Evolutionary conservation across 2,797 vertebrate species (phyloP).

Genomic region (Channa striata): DNA sequence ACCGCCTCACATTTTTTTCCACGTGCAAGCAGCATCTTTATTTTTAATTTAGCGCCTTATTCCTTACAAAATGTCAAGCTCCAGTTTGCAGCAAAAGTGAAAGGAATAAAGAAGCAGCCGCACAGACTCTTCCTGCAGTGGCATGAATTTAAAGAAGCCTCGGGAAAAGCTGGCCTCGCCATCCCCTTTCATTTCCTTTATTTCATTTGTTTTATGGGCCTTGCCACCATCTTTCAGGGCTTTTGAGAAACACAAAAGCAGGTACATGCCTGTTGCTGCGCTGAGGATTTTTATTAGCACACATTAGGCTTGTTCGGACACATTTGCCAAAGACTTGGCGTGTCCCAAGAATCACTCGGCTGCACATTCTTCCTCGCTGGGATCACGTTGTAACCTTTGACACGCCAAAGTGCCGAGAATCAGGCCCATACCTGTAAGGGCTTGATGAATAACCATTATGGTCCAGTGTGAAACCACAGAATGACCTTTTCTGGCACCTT

Average conservation of each 20-base stretch:
- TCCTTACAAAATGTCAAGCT: constrained; percentile 53
- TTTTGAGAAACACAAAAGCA: constrained; percentile 61
- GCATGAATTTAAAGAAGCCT: constrained; percentile 67
- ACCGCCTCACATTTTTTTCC: constrained; percentile 30
- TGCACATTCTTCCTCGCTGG: constrained; percentile 18
- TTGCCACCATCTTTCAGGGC: constrained; percentile 21
- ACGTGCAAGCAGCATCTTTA: constrained; percentile 6
- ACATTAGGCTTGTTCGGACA: constrained; percentile 70
- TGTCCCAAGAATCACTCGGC: constrained; percentile 47
- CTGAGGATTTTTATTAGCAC: constrained; percentile 51
- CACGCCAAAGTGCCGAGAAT: constrained; percentile 37
- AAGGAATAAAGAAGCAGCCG: constrained; percentile 50
- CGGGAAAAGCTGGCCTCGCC: constrained; percentile 51
- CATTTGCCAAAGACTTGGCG: constrained; percentile 52
- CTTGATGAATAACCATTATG: constrained; percentile 25
- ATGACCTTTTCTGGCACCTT: constrained; percentile 26
- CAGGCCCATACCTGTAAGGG: constrained; percentile 36
- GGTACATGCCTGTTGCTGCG: constrained; percentile 39
- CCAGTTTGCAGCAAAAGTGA: constrained; percentile 65
- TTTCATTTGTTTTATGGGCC: constrained; percentile 58
- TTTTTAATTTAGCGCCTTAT: constrained; percentile 33
- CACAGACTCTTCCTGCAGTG: constrained; percentile 63
- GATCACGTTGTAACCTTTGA: constrained; percentile 54
- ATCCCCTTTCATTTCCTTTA: constrained; percentile 60
- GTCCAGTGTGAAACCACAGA: constrained; percentile 13